Evolutionary conservation across 1,140 invertebrate genomes (phyloP).

Genomic region (Latrodectus geometricus): DNA sequence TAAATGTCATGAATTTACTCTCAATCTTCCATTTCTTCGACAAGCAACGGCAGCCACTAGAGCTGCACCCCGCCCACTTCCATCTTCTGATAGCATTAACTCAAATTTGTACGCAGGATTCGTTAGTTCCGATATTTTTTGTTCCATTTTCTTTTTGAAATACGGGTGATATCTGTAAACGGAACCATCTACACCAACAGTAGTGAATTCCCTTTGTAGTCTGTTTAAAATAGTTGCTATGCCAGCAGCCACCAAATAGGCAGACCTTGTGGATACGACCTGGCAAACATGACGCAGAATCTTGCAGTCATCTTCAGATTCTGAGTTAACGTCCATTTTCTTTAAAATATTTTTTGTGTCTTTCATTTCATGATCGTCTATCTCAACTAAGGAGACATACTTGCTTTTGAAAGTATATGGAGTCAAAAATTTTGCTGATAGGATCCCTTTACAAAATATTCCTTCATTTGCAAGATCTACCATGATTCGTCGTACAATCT

Average conservation of each 20-base stretch:
- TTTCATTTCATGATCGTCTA: constrained; percentile 64
- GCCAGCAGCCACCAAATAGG: constrained; percentile 87
- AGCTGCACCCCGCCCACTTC: constrained; percentile 96
- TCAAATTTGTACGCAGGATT: constrained; percentile 81
- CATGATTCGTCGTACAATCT: constrained; percentile 76
- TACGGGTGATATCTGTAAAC: constrained; percentile 98
- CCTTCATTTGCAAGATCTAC: constrained; percentile 81
- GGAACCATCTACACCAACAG: constrained; percentile 98
- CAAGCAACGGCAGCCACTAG: constrained; percentile 95
- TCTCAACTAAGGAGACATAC: constrained; percentile 96
- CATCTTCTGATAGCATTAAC: constrained; percentile 97
- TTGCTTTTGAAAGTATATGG: constrained; percentile 77
- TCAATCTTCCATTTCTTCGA: constrained; percentile 41
- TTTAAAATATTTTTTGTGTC: constrained; percentile 62
- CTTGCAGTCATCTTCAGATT: constrained; percentile 86
- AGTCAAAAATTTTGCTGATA: constrained; percentile 72
- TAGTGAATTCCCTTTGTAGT: constrained; percentile 87
- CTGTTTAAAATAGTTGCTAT: constrained; percentile 74
- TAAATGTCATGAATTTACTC: too few species aligned
- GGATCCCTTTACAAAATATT: constrained; percentile 80
- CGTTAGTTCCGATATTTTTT: constrained; percentile 86
- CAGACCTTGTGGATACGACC: constrained; percentile 89
- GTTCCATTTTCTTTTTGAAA: constrained; percentile 94
- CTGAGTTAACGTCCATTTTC: constrained; percentile 76
- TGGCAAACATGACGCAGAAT: constrained; percentile 91